A percentile compares a stretch with the other conserved stretches of the same genome.
Evolutionary conservation across 2,797 vertebrate genomes (phyloP).

Genomic region (Mus spretus): DNA sequence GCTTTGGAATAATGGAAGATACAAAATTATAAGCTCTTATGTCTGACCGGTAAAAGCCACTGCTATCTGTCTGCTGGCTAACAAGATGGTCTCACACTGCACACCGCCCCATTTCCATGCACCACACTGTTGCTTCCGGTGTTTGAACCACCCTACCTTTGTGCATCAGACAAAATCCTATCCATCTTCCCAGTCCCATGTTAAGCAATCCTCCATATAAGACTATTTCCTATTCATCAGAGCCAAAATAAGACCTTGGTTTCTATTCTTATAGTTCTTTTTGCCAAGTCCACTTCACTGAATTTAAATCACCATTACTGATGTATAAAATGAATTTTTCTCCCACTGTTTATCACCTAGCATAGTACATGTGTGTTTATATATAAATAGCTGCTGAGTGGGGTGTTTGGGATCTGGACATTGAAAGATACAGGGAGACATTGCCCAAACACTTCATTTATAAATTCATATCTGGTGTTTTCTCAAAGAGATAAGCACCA

Average conservation of each 20-base stretch:
- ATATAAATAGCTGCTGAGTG: slow-evolving; percentile 32
- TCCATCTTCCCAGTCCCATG: neutral
- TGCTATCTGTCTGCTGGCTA: neutral
- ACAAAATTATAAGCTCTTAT: neutral
- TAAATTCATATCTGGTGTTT: slow-evolving; percentile 20
- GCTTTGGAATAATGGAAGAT: neutral
- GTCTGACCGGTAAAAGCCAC: neutral
- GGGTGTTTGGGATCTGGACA: neutral
- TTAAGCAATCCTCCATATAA: neutral
- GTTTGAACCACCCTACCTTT: neutral
- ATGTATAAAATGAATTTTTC: neutral
- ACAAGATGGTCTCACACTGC: neutral
- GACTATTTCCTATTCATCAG: neutral
- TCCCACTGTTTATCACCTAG: neutral
- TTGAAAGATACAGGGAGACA: slow-evolving; percentile 11
- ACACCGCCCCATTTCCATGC: neutral
- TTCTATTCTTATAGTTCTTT: neutral
- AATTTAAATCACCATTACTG: slow-evolving; percentile 34
- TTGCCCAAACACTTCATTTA: neutral
- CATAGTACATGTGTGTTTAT: neutral
- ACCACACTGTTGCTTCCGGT: neutral
- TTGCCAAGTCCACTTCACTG: neutral
- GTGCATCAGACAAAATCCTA: neutral
- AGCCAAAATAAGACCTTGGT: slow-evolving; percentile 19
- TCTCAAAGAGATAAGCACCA: neutral